A percentile compares a stretch with the other conserved stretches of the same genome.
Conservation (phyloP, 2,888 invertebrate species). For the Lithophane leautieri region DNA sequence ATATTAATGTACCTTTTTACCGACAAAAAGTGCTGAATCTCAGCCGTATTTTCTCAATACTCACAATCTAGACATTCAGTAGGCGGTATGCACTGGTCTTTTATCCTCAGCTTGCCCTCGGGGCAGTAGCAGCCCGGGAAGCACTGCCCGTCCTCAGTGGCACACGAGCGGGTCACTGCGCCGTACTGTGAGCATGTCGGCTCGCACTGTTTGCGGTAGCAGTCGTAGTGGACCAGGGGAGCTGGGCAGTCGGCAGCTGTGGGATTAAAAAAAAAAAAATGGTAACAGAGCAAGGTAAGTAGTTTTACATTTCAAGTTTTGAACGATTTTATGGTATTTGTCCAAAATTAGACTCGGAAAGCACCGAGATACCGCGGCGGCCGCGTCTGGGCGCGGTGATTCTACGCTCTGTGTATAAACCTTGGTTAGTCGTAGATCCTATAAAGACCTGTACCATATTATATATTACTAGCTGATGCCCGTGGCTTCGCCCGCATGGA, state of each 20-base stretch:
- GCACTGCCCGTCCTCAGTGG: slow-evolving; percentile 92
- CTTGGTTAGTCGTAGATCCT: no score
- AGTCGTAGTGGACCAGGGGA: slow-evolving; percentile 95
- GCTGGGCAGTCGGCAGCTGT: slow-evolving; percentile 93
- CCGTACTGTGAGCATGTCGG: slow-evolving; percentile 92
- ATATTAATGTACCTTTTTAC: not conserved
- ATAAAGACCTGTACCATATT: no score
- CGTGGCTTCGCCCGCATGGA: no score
- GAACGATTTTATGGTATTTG: no score
- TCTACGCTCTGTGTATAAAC: no score
- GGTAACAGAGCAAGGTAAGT: no score
- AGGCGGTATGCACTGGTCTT: slow-evolving; percentile 92
- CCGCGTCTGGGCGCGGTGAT: no score
- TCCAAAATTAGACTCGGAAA: no score
- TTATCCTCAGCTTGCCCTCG: slow-evolving; percentile 92
- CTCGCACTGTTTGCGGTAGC: slow-evolving; percentile 95
- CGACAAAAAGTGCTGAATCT: not conserved
- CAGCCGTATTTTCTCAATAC: slow-evolving; percentile 67
- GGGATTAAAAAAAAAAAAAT: slow-evolving; percentile 34
- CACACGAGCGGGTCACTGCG: slow-evolving; percentile 89
- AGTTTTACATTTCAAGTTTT: no score
- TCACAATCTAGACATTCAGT: slow-evolving; percentile 94
- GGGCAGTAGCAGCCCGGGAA: slow-evolving; percentile 97
- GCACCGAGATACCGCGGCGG: no score
- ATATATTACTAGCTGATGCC: no score